Conservation (phyloP, 2,113 vertebrate genomes). For the Calyptomena viridis region DNA sequence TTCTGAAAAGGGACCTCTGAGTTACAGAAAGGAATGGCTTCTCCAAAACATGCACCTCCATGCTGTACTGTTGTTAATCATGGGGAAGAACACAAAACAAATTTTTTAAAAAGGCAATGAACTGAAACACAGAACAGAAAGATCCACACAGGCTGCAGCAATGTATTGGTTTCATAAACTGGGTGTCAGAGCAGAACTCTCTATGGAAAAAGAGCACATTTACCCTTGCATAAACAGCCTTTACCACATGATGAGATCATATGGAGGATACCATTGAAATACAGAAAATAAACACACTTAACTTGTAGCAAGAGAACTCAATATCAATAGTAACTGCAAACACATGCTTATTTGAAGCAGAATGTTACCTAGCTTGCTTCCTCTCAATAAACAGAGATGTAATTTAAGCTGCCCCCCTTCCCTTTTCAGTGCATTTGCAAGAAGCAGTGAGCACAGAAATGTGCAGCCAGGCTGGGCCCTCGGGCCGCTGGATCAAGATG, state of each 20-base stretch:
- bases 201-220: background rate
- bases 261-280: background rate
- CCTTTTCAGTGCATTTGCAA: conserved; percentile 39
- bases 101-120: background rate
- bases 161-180: background rate
- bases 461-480: conserved; percentile 66
- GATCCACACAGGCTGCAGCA: background rate
- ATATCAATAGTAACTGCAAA: background rate
- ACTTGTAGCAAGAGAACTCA: background rate
- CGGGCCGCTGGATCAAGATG: conserved; percentile 71
- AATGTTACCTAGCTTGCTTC: conserved; percentile 48
- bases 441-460: conserved; percentile 61
- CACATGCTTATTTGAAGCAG: background rate
- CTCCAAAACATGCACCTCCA: background rate
- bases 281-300: background rate
- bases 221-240: conserved; percentile 19
- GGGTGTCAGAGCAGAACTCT: background rate
- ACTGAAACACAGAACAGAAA: background rate
- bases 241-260: background rate
- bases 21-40: background rate
- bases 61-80: background rate
- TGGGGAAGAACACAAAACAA: background rate
- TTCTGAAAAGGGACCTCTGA: background rate
- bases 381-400: conserved; percentile 41
- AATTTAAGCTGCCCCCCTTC: conserved; percentile 29